Evolutionary conservation across 2,113 vertebrate species (phyloP), one percentile per base, ranked within the genome.

Genomic region (Orientallactaga bullata): DNA sequence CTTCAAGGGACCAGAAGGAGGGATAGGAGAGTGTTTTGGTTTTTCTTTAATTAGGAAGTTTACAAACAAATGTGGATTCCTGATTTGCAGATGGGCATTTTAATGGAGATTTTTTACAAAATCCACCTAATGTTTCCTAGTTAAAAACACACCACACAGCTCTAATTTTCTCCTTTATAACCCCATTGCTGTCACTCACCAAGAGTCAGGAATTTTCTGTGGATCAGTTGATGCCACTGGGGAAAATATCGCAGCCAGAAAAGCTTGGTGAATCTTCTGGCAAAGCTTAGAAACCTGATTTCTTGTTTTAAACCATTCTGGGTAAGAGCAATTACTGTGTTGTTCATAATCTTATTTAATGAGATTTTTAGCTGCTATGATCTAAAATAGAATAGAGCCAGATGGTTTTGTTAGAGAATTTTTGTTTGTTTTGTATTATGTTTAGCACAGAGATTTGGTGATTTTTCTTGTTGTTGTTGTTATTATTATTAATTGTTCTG

Each of bases 321-420:
- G 73, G n/a, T 81, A 88, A 66, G 30, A 86, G 37, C 39, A 51
- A 32, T 91, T 76, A 89, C 66, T 72, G 5, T 32, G 88, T 79
- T 73, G 28, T 35, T 95, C 30, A n/a, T 66, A 30, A 78, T 97
- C 65, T 89, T 91, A 85, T 89, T 74, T 47, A 88, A 65, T 91
- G 92, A 81, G 77, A 77, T 85, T 95, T 95, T 94, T 94, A 96
- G 87, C 66, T 61, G 21, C 30, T 66, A 13, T 89, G 85, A 84
- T 88, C 90, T n/a, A 13, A 95, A 96, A 93, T 90, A 95, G 82
- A 95, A 95, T 79, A 39, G 13, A 86, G 35, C 88, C 93, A 96
- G 94, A 84, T 95, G 94, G 83, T 84, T 90, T 91, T 80, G 58
- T 93, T 85, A 71, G 68, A 84, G 30, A 21, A 73, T 90, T 90